phyloP scores from a whole-genome alignment of 2,888 invertebrate genomes.

The Operophtera brumata region DNA sequence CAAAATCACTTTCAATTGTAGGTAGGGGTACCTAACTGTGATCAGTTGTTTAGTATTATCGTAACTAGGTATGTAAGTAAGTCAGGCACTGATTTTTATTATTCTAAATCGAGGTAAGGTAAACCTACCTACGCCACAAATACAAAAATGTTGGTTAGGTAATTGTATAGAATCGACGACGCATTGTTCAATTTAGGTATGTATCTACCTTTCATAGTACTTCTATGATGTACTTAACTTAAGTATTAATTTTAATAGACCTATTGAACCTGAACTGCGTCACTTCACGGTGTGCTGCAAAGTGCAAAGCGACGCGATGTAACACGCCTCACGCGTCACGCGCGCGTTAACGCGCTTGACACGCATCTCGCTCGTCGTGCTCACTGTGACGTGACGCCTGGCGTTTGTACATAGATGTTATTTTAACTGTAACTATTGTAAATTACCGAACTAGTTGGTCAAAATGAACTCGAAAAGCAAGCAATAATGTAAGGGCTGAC shows the following conservation, averaged over 20 bases:
- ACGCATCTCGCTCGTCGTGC: too few species aligned
- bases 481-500: too few species aligned
- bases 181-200: constrained; percentile 14
- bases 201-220: background rate
- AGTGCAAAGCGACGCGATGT: too few species aligned
- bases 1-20: constrained; percentile 4
- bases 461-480: too few species aligned
- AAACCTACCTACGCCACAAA: too few species aligned
- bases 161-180: constrained; percentile 8
- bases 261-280: background rate
- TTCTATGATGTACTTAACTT: constrained; percentile 5
- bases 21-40: too few species aligned
- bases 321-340: background rate
- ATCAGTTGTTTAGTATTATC: constrained; percentile 11
- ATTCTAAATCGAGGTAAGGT: constrained; percentile 27
- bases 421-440: background rate
- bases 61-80: constrained; percentile 9
- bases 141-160: constrained; percentile 17
- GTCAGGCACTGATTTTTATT: constrained; percentile 26
- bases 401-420: background rate
- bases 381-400: background rate
- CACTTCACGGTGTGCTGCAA: background rate
- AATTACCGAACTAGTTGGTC: too few species aligned
- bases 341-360: too few species aligned
- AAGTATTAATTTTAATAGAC: background rate